These are phyloP conservation scores for Phalacrocorax aristotelis DNA, from an alignment of 2,113 vertebrate species.

Conservation along the genomic window DNA sequence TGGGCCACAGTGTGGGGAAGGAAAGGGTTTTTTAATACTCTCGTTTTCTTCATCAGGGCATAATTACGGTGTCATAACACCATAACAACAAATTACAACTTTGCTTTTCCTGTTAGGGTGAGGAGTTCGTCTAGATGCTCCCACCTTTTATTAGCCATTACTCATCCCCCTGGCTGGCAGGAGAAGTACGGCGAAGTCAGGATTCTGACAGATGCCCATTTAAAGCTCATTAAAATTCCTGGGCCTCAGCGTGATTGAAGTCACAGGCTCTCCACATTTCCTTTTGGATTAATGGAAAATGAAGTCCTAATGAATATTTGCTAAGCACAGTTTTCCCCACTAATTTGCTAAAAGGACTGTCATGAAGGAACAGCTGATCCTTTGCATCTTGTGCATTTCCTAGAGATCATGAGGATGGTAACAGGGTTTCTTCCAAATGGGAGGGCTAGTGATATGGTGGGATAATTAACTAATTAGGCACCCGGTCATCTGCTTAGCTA, in stretches of 20 bases:
- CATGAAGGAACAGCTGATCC: slow-evolving; percentile 60
- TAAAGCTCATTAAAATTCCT: slow-evolving; percentile 77
- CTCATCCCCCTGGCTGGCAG: slow-evolving; percentile 66
- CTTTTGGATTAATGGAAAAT: slow-evolving; percentile 74
- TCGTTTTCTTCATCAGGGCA: slow-evolving; percentile 50
- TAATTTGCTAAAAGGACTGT: slow-evolving; percentile 70
- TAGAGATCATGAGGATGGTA: slow-evolving; percentile 38
- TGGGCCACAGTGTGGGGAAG: not conserved
- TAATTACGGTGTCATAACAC: slow-evolving; percentile 69
- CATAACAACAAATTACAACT: slow-evolving; percentile 69
- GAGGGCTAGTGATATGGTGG: not conserved
- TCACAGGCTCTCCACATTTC: slow-evolving; percentile 68
- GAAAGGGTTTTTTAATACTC: slow-evolving; percentile 5
- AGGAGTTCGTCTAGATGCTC: slow-evolving; percentile 41
- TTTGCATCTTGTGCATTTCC: slow-evolving; percentile 43
- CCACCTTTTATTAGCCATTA: slow-evolving; percentile 70
- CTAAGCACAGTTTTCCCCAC: slow-evolving; percentile 68
- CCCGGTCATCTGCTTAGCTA: slow-evolving; percentile 39
- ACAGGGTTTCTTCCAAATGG: slow-evolving; percentile 22
- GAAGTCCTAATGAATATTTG: slow-evolving; percentile 74
- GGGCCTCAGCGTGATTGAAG: slow-evolving; percentile 70
- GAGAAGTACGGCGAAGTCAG: slow-evolving; percentile 62
- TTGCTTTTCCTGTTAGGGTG: slow-evolving; percentile 63
- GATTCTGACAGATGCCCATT: slow-evolving; percentile 76
- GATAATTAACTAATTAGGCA: slow-evolving; percentile 63